phyloP scores from a whole-genome alignment of 2,888 invertebrate species.

The Epinotia demarniana region DNA sequence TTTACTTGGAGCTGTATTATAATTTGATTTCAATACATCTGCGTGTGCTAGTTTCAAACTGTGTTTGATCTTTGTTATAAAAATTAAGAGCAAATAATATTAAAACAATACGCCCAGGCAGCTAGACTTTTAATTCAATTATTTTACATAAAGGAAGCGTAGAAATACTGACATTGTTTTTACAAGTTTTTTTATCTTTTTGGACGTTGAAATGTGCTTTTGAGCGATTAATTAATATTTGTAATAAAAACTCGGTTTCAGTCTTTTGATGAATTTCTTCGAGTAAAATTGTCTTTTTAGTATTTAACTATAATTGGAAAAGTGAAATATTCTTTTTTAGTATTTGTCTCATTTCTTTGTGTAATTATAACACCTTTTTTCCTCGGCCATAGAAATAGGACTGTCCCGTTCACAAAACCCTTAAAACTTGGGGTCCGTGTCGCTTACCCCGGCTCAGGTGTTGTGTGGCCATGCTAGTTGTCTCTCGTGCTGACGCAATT shows the following conservation, averaged over 20 bases:
- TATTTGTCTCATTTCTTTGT: background rate
- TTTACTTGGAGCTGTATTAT: too few species aligned
- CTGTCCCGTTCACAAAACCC: slow-evolving; percentile 34
- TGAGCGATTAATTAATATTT: background rate
- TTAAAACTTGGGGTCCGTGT: slow-evolving; percentile 30
- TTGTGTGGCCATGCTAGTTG: slow-evolving; percentile 43
- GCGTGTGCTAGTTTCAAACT: too few species aligned
- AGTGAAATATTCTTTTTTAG: background rate
- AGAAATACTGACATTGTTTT: background rate
- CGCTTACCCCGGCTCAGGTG: slow-evolving; percentile 39
- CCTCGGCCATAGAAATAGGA: slow-evolving; percentile 37
- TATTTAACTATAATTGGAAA: too few species aligned
- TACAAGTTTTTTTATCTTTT: background rate
- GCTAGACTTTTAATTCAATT: too few species aligned
- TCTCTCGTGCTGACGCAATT: slow-evolving; percentile 38
- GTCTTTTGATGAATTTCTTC: too few species aligned
- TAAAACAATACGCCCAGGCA: too few species aligned
- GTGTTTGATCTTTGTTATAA: too few species aligned
- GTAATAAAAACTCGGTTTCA: too few species aligned
- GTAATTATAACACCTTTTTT: background rate
- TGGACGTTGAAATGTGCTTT: background rate
- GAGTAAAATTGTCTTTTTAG: too few species aligned
- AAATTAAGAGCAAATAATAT: too few species aligned
- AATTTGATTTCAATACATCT: too few species aligned
- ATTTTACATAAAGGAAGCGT: too few species aligned